Evolutionary conservation across 2,888 invertebrate species (phyloP), one percentile per base, ranked within the genome.

Genomic region (Tenthredo scrophulariae): DNA sequence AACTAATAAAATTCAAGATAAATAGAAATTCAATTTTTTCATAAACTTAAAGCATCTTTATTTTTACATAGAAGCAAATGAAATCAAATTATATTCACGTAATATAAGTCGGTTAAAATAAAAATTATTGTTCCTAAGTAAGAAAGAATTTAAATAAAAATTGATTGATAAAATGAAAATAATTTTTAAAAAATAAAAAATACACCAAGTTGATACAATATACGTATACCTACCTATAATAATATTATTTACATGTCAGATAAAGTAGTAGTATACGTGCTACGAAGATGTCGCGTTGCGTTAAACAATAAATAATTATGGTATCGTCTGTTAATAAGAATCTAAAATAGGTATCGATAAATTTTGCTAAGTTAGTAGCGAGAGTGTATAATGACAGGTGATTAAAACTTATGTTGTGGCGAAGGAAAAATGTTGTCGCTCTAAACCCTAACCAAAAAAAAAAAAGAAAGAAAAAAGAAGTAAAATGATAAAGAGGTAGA

Each of bases 391-490:
- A 85, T 54, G 82, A 85, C 70, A 85, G 85, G 40, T 82, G 72
- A 85, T 65, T 70, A 54, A 40, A 72, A 70, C 70, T 40, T 43
- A 2, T 80, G 26, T 29, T n/a, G 79, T 65, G 43, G 13, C 18
- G 5, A 50, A 26, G n/a, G n/a, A 29, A 22, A 58, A 80, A 50
- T 65, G 29, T 33, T 18, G 46, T 70, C 29, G 83, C 83, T 46
- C 43, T 37, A 33, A 83, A 83, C 50, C 83, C 83, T 83, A 83
- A 83, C 83, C 83, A 43, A 80, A 6, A 83, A 70, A 83, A 65
- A 80, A 80, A 80, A 54, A 54, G 10, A 22, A 33, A 58, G 1
- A 1, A 15, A 2, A n/a, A 10, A 37, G 37, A 37, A 37, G 37
- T 37, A 37, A 37, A 10, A 10, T n/a, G 26, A 46, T 13, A 22